Base-by-base conservation (phyloP, 2,888 invertebrate genomes). In the Leucania comma region DNA sequence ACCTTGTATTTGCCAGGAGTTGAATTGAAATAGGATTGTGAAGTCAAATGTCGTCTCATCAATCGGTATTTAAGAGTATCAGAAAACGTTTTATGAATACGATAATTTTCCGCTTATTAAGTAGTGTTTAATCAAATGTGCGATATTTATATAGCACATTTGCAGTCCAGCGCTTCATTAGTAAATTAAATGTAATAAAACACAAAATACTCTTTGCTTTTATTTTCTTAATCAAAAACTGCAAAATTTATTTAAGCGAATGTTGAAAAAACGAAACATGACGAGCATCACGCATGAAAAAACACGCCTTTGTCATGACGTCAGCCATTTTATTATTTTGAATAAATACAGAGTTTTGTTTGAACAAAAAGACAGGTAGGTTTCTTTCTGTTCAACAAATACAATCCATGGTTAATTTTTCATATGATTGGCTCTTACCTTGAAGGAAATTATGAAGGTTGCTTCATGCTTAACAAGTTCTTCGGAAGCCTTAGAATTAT, bases 401-500 rank as follows among this genome's bases (percentile, higher is more conserved):
- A 29, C 48, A 67, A 56, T 24, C 4, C 17, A 48, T 29, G 53
- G n/a, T 54, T 53, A 48, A 53, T 59, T 53, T 64, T 51, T 65
- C 22, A 35, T 65, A 24, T 22, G 17, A 17, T n/a, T 54, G n/a
- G 38, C 20, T 58, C 9, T 22, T 24, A 14, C 72, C 78, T 78
- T 72, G n/a, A 22, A 20, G 57, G 38, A 48, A 72, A 78, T 53
- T 32, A 22, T 38, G 46, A 78, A 58, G 61, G 57, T 58, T 72
- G 51, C 22, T 57, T 57, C 57, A 35, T 22, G 22, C 12, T 32
- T 35, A 22, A 53, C 12, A 60, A 56, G 29, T 35, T 68, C 50
- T 69, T 74, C 14, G 26, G 50, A 65, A 57, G 64, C 42, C 54
- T 26, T 29, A 48, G 20, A 29, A 50, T 50, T 83, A 83, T 83